Base-by-base conservation (phyloP, 2,797 vertebrate species). In the Spea hammondii region DNA sequence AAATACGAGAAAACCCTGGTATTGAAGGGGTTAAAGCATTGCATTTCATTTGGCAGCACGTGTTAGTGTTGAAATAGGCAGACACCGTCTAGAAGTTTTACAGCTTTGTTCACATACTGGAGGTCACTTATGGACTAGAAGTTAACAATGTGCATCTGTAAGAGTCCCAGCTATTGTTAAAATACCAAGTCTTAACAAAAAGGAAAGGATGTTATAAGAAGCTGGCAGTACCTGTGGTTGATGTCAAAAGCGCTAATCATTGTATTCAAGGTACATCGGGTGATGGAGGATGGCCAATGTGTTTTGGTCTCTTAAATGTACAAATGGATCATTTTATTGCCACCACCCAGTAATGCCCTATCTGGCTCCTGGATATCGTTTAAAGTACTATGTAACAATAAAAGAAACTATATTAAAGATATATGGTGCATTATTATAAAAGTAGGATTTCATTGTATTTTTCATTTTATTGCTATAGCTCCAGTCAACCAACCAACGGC, bases 91-190 rank as follows among this genome's bases (percentile, higher is more conserved):
- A 71, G 60, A 53, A 59, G 68, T 54, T 78, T 65, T 70, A 13
- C 71, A 8, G 51, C 50, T 65, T 65, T 70, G 44, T 65, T 71
- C 67, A 8, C 71, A 57, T 59, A 51, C 68, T 46, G 5, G 10
- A 49, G 68, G 68, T 78, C 68, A 78, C 45, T 50, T 17, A 14
- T 64, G 68, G 59, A 78, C 62, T 71, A 71, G 67, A 78, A 78
- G 67, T 71, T 78, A 78, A 78, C 66, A 77, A 77, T 55, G 44
- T 71, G 76, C 65, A 71, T 70, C 48, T 71, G 57, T 70, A 54
- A 59, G 71, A 78, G 76, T 78, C 65, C 44, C 59, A 78, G 68
- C 57, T 78, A 71, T 78, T 78, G 59, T 71, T 65, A 78, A 13
- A 78, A 65, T 10, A 64, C 44, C 14, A 59, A 50, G 68, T 65